These are phyloP conservation scores for Dicrostonyx torquatus DNA, from an alignment of 2,797 vertebrate species.

Conservation along the genomic window DNA sequence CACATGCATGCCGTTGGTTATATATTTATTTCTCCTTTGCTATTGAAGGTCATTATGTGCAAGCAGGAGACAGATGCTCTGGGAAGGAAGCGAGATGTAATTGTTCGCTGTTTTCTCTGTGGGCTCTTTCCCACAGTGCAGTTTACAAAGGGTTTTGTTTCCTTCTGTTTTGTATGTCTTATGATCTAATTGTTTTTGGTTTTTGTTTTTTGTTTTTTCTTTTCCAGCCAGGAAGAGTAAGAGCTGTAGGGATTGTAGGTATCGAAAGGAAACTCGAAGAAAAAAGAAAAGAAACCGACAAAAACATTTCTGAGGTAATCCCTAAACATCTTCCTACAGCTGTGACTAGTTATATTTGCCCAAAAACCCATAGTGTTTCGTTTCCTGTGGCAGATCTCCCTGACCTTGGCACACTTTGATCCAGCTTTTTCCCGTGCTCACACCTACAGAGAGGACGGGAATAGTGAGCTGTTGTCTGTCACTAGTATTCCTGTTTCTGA, in stretches of 20 bases:
- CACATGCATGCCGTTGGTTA: neutral
- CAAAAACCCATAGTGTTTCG: neutral
- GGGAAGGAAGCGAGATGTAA: slow-evolving; percentile 53
- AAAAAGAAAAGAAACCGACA: slow-evolving; percentile 99
- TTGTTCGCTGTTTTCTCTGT: slow-evolving; percentile 16
- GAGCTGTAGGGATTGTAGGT: slow-evolving; percentile 98
- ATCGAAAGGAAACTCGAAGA: slow-evolving; percentile 99
- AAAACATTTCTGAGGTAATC: slow-evolving; percentile 98
- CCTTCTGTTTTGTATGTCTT: slow-evolving; percentile 73
- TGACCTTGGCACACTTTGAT: slow-evolving; percentile 6
- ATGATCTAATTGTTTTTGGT: slow-evolving; percentile 68
- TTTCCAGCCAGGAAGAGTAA: slow-evolving; percentile 93
- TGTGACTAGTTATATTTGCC: neutral
- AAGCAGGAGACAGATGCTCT: slow-evolving; percentile 32
- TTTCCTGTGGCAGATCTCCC: neutral
- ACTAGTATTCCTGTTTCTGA: neutral
- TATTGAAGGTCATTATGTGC: neutral
- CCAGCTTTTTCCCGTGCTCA: neutral
- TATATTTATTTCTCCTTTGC: slow-evolving; percentile 29
- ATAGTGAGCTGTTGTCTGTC: neutral
- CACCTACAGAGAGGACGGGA: neutral
- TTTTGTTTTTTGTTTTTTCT: slow-evolving; percentile 56
- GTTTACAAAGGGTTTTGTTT: slow-evolving; percentile 74
- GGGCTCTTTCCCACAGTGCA: slow-evolving; percentile 26
- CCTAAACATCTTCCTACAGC: slow-evolving; percentile 53